Evolutionary conservation across 2,113 vertebrate genomes (phyloP).

Genomic region (Oxygymnocypris stewartii): DNA sequence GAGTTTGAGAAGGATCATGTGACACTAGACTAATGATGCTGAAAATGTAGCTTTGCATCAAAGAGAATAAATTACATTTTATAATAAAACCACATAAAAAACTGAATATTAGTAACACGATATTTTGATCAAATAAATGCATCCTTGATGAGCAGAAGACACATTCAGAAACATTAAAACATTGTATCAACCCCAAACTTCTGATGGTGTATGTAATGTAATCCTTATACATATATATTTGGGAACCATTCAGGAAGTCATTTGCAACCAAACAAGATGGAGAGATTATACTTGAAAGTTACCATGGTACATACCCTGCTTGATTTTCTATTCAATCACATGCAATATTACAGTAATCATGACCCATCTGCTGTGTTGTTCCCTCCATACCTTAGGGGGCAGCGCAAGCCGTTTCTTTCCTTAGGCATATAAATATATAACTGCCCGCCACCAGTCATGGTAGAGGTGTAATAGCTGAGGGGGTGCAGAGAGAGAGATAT

Average conservation of each 20-base stretch:
- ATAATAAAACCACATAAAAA: not conserved
- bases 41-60: not conserved
- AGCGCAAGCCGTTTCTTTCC: not conserved
- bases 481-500: conserved; percentile 26
- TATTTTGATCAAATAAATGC: not conserved
- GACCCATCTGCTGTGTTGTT: not conserved
- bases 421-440: conserved; percentile 54
- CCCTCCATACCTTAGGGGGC: conserved; percentile 14
- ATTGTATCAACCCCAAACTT: not conserved
- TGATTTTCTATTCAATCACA: not conserved
- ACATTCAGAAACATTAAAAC: not conserved
- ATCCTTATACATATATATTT: too few relatives aligned
- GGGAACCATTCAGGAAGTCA: too few relatives aligned
- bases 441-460: conserved; percentile 59
- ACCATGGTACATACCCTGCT: too few relatives aligned
- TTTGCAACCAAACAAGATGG: too few relatives aligned
- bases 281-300: too few relatives aligned
- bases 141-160: not conserved
- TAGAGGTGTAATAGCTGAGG: not conserved
- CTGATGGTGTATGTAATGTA: too few relatives aligned
- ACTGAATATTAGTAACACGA: not conserved
- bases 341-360: not conserved
- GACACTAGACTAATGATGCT: too few relatives aligned
- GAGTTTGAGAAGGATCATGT: too few relatives aligned
- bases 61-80: not conserved